Percentiles rank a stretch among this genome's conserved stretches.
Conservation (phyloP, 2,797 vertebrate genomes). For the Lacerta agilis region DNA sequence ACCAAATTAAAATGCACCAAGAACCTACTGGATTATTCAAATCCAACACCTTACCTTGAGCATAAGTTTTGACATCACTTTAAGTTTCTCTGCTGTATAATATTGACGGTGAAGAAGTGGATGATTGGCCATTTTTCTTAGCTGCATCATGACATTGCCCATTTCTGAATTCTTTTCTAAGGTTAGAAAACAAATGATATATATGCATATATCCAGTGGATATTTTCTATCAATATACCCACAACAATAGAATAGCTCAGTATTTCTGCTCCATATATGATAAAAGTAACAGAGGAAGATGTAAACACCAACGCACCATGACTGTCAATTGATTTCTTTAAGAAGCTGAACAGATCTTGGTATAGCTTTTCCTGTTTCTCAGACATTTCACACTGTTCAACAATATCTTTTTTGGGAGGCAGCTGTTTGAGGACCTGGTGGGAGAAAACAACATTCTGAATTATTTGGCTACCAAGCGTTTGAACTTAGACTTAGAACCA, state of each 20-base stretch:
- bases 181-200: constrained; percentile 51
- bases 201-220: too few relatives aligned
- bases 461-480: not conserved
- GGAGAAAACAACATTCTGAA: constrained; percentile 27
- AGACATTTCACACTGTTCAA: constrained; percentile 90
- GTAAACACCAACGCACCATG: constrained; percentile 78
- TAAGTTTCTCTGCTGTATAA: constrained; percentile 91
- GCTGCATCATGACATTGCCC: constrained; percentile 95
- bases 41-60: constrained; percentile 84
- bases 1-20: not conserved
- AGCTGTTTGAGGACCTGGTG: constrained; percentile 89
- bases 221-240: too few relatives aligned
- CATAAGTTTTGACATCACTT: constrained; percentile 92
- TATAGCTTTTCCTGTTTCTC: constrained; percentile 90
- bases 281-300: not conserved
- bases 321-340: constrained; percentile 82
- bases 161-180: constrained; percentile 86
- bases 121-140: constrained; percentile 99
- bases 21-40: not conserved
- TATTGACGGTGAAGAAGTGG: constrained; percentile 93
- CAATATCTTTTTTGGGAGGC: constrained; percentile 88
- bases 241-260: not conserved
- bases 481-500: not conserved
- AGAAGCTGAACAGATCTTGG: constrained; percentile 81
- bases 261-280: not conserved